These are phyloP conservation scores for Portunus trituberculatus DNA, from an alignment of 1,140 invertebrate genomes.

Conservation along the genomic window DNA sequence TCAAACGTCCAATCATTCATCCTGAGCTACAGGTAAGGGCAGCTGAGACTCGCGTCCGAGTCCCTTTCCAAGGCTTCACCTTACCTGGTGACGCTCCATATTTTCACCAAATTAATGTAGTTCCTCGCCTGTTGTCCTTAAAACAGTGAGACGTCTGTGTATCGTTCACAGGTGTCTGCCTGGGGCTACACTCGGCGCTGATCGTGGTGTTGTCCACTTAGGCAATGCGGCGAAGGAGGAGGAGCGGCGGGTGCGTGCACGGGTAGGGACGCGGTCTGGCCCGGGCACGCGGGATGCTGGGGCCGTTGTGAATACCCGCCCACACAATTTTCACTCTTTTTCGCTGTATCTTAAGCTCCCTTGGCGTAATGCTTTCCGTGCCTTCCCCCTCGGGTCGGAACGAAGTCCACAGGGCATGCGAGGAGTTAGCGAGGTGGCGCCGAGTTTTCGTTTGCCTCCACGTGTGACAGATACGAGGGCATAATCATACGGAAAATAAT, in stretches of 20 bases:
- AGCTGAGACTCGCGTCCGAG: conserved; percentile 57
- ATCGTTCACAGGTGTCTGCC: too few relatives aligned
- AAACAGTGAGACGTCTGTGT: neutral
- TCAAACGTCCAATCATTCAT: conserved; percentile 74
- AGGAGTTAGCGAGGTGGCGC: neutral
- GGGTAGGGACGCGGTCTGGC: conserved; percentile 46
- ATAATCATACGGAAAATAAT: conserved; percentile 65
- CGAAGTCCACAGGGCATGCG: neutral
- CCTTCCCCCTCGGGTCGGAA: conserved; percentile 27
- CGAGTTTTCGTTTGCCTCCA: conserved; percentile 54
- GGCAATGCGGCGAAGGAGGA: neutral
- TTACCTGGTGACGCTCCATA: neutral
- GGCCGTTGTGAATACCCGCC: neutral
- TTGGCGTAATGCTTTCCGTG: conserved; percentile 49
- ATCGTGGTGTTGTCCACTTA: too few relatives aligned
- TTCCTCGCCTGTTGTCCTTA: neutral
- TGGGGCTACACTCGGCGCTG: too few relatives aligned
- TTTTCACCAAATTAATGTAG: neutral
- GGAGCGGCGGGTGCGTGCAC: neutral
- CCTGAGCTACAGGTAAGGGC: conserved; percentile 72
- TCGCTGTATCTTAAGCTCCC: conserved; percentile 34
- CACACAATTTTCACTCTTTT: conserved; percentile 38
- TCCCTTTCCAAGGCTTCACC: conserved; percentile 24
- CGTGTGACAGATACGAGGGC: conserved; percentile 55
- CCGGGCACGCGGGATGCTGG: conserved; percentile 46